Evolutionary conservation across 37 sponge, comb jelly and placozoan species (phyloP), one percentile per base, ranked within the genome.

Genomic region (Halichondria panicea): DNA sequence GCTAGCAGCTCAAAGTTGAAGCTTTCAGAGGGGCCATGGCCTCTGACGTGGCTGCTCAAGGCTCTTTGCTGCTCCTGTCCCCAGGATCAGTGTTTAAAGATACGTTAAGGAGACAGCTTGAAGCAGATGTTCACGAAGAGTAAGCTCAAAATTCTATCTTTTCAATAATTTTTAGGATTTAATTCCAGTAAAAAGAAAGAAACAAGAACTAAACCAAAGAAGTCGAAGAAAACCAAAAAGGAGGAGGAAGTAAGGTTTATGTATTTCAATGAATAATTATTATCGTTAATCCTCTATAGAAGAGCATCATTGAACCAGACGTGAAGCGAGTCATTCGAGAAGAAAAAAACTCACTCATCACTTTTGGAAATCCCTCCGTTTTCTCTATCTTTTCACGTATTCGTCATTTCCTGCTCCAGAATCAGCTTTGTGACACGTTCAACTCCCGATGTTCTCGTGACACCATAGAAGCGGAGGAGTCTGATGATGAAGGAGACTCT

Each of bases 381-480:
- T 90, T 81, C 78, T 75, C 91, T 53, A 68, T 90, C 15, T 90
- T 76, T 72, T 69, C 75, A 36, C 91, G 81, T 52, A 72, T 90
- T 45, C 81, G 91, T 0, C 81, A 90, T 67, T 71, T 90, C 15
- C 74, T 90, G 6, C 81, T 85, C 30, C 91, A 90, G 72, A 75
- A 76, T 39, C 59, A 84, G 72, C 79, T 90, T 55, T 85, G 86
- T 43, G 77, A 81, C 61, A 81, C 71, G 34, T 90, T 62, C 78
- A 90, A 90, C 68, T 56, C 42, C 43, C 77, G 91, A 0, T 28
- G 77, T 33, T 28, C 43, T 18, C 3, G 24, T 7, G 37, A 24
- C 13, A 33, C 15, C 28, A 50, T 35, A 21, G 30, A 22, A 8
- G 54, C 27, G n/a, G 83, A 82, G 33, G 91, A 85, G 39, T 44